These are phyloP conservation scores for Drosophila nasuta DNA, from an alignment of 1,140 invertebrate genomes.

Conservation along the genomic window DNA sequence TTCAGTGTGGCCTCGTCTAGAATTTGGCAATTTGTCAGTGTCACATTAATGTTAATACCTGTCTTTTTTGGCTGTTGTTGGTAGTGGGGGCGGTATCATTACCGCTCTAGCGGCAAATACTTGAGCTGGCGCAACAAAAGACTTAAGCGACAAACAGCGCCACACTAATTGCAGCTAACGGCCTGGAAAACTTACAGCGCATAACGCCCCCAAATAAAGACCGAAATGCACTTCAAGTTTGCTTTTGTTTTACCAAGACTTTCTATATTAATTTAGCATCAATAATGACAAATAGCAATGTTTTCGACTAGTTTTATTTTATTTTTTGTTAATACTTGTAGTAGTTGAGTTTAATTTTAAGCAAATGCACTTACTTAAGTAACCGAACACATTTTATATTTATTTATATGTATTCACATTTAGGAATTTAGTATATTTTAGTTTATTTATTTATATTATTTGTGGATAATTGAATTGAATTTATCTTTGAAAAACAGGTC, in stretches of 20 bases:
- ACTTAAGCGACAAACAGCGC: constrained; percentile 36
- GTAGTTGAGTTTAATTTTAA: too few relatives aligned
- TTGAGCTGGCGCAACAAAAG: constrained; percentile 60
- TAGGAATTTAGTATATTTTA: too few relatives aligned
- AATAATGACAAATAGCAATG: too few relatives aligned
- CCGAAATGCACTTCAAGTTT: background rate
- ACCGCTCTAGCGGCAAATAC: constrained; percentile 35
- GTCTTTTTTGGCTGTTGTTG: background rate
- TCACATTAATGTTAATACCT: constrained; percentile 57
- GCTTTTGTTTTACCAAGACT: constrained; percentile 2
- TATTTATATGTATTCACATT: too few relatives aligned
- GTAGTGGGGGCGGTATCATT: background rate
- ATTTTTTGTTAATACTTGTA: too few relatives aligned
- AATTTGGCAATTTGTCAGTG: constrained; percentile 79
- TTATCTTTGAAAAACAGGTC: too few relatives aligned
- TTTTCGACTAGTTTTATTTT: too few relatives aligned
- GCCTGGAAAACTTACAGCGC: constrained; percentile 51
- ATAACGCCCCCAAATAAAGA: constrained; percentile 10
- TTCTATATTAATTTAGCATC: background rate
- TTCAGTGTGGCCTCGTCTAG: constrained; percentile 67
- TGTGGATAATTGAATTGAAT: too few relatives aligned
- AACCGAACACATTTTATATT: too few relatives aligned
- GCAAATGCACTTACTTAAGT: too few relatives aligned
- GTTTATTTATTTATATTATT: too few relatives aligned
- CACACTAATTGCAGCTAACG: constrained; percentile 54